A percentile compares a stretch with the other conserved stretches of the same genome.
These are phyloP conservation scores for Oryzias javanicus DNA, from an alignment of 2,113 vertebrate species.

Conservation along the genomic window DNA sequence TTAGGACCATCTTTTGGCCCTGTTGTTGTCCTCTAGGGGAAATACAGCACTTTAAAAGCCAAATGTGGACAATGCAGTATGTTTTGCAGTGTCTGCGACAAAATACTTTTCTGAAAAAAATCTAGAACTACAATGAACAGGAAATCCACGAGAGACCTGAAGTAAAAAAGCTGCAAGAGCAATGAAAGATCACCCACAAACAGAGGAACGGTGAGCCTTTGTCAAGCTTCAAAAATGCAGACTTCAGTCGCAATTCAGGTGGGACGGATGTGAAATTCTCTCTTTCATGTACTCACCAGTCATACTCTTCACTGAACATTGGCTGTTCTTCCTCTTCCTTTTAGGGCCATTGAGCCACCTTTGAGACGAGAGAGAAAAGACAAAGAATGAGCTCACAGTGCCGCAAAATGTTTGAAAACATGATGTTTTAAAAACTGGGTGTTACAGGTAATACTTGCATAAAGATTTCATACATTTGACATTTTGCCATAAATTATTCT, in stretches of 20 bases:
- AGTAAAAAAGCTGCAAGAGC: too few relatives aligned
- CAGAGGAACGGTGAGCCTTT: not conserved
- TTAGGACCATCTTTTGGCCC: too few relatives aligned
- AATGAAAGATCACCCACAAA: too few relatives aligned
- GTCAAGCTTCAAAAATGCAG: not conserved
- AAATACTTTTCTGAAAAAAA: not conserved
- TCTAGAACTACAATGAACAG: too few relatives aligned
- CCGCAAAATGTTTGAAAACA: not conserved
- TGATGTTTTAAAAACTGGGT: not conserved
- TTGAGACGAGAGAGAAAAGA: slow-evolving; percentile 25
- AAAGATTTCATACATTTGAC: too few relatives aligned
- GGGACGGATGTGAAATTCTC: not conserved
- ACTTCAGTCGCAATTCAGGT: slow-evolving; percentile 5
- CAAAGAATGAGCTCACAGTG: not conserved
- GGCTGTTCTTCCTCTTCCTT: slow-evolving; percentile 98
- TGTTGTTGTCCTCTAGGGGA: too few relatives aligned
- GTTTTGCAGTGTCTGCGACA: not conserved
- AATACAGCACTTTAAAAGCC: too few relatives aligned
- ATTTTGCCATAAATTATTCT: too few relatives aligned
- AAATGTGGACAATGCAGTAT: slow-evolving; percentile 6
- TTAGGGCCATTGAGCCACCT: slow-evolving; percentile 98
- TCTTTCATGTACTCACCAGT: slow-evolving; percentile 81
- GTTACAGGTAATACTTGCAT: too few relatives aligned
- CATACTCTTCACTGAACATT: slow-evolving; percentile 98
- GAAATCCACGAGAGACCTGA: too few relatives aligned